Conservation (phyloP, 2,888 invertebrate species). For the Dasysyrphus tricinctus region DNA sequence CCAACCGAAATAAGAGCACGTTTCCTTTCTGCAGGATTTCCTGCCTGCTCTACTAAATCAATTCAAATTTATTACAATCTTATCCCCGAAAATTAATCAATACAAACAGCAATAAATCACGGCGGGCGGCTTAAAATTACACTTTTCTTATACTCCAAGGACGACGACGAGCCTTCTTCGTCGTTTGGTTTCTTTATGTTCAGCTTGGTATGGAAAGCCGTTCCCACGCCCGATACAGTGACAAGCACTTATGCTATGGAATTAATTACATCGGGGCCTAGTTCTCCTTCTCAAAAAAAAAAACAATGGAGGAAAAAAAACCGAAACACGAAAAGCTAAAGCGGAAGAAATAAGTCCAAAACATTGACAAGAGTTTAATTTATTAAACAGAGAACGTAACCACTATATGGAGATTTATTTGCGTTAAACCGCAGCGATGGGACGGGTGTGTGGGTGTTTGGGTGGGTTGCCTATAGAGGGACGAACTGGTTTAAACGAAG, state of each 20-base stretch:
- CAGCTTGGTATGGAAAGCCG: conserved; percentile 1
- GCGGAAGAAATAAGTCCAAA: conserved; percentile 65
- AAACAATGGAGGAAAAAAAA: conserved; percentile 16
- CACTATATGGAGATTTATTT: conserved; percentile 79
- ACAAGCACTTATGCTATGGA: conserved; percentile 59
- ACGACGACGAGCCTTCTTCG: conserved; percentile 10
- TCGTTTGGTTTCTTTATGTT: conserved; percentile 1
- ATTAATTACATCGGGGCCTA: conserved; percentile 64
- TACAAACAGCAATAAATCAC: conserved; percentile 66
- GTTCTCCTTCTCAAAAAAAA: conserved; percentile 10
- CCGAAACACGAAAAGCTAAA: conserved; percentile 32
- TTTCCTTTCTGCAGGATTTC: conserved; percentile 44
- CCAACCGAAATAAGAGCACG: conserved; percentile 40
- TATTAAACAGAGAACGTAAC: conserved; percentile 79
- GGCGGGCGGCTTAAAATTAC: conserved; percentile 62
- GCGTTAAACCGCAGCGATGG: conserved; percentile 76
- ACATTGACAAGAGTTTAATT: conserved; percentile 78
- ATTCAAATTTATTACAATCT: conserved; percentile 66
- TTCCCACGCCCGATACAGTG: conserved; percentile 39
- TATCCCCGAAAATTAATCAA: conserved; percentile 69
- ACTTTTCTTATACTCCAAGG: conserved; percentile 29
- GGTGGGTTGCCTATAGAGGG: neutral
- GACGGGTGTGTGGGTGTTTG: neutral
- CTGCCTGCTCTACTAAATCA: conserved; percentile 59
- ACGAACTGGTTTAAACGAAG: neutral